These are phyloP conservation scores for Agapostemon virescens DNA, from an alignment of 2,888 invertebrate genomes.

Conservation along the genomic window DNA sequence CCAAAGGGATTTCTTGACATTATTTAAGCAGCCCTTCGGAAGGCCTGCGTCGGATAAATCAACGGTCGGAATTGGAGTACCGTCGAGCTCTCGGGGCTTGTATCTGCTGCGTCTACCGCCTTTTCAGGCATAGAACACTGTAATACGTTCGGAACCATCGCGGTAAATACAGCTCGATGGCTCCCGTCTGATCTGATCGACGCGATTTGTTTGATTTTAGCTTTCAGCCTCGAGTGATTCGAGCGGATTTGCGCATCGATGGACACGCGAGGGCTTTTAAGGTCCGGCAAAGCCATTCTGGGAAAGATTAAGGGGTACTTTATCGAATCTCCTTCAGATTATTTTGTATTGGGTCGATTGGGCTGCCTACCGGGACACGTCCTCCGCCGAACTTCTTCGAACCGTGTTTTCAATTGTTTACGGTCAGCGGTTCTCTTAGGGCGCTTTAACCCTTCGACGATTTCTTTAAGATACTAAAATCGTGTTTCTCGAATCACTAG, in stretches of 20 bases:
- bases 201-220: slow-evolving; percentile 65
- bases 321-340: not conserved
- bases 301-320: not conserved
- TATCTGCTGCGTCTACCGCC: slow-evolving; percentile 54
- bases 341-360: not conserved
- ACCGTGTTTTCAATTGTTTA: not conserved
- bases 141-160: slow-evolving; percentile 63
- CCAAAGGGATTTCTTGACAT: slow-evolving; percentile 65
- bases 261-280: slow-evolving; percentile 32
- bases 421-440: not conserved
- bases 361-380: not conserved
- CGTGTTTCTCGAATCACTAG: not conserved
- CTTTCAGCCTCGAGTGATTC: slow-evolving; percentile 54
- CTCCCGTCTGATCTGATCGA: slow-evolving; percentile 37
- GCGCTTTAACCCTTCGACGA: not conserved
- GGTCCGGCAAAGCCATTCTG: slow-evolving; percentile 21
- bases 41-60: slow-evolving; percentile 65
- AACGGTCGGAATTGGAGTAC: slow-evolving; percentile 64
- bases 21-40: slow-evolving; percentile 71
- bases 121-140: slow-evolving; percentile 46
- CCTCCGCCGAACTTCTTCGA: not conserved
- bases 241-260: slow-evolving; percentile 57
- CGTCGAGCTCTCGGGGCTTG: slow-evolving; percentile 40
- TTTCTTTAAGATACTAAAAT: not conserved
- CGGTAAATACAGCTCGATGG: slow-evolving; percentile 61